Evolutionary conservation across 2,888 invertebrate species (phyloP).

Genomic region (Aphrophora alni): DNA sequence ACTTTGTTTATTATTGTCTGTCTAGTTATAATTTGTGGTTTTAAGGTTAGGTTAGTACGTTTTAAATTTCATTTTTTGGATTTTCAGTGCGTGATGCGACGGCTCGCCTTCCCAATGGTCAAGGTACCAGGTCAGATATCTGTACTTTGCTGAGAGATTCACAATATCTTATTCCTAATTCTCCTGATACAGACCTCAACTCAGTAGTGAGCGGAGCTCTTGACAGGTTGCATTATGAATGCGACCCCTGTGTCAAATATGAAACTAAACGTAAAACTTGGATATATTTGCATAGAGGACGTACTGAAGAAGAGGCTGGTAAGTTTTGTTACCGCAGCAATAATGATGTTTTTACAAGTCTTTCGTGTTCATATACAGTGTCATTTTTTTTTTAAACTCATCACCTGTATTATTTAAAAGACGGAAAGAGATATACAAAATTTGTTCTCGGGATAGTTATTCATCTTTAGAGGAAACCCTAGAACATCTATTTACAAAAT

Average conservation of each 20-base stretch:
- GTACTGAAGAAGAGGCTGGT: slow-evolving; percentile 71
- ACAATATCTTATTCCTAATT: slow-evolving; percentile 49
- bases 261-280: slow-evolving; percentile 91
- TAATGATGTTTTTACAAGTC: too few species aligned
- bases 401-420: too few species aligned
- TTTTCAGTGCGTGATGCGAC: slow-evolving; percentile 85
- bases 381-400: too few species aligned
- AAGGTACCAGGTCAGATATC: slow-evolving; percentile 90
- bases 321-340: slow-evolving; percentile 46
- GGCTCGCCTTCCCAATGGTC: slow-evolving; percentile 91
- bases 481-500: too few species aligned
- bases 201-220: slow-evolving; percentile 89
- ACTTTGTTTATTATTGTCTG: too few species aligned
- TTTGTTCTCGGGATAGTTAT: too few species aligned
- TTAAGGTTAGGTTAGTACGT: too few species aligned
- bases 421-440: too few species aligned
- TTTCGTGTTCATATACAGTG: too few species aligned
- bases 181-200: slow-evolving; percentile 70
- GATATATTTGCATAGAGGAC: slow-evolving; percentile 89
- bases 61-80: too few species aligned
- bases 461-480: too few species aligned
- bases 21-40: too few species aligned
- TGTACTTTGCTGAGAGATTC: slow-evolving; percentile 85
- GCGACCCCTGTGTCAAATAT: slow-evolving; percentile 93
- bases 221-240: slow-evolving; percentile 87